Evolutionary conservation across 2,113 vertebrate species (phyloP).

Genomic region (Misgurnus mizolepis): DNA sequence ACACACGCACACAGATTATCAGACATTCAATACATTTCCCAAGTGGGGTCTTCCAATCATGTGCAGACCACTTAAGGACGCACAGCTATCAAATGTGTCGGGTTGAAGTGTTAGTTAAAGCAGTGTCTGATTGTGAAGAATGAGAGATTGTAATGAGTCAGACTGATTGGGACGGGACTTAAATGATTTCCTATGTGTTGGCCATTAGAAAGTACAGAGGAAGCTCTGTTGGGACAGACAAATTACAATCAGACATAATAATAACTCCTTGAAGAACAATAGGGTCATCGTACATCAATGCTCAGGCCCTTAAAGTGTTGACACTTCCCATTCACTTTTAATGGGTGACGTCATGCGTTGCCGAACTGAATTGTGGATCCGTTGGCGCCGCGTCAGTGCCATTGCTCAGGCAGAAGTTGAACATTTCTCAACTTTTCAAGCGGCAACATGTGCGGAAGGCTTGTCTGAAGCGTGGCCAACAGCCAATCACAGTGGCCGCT

Average conservation of each 20-base stretch:
- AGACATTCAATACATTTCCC: conserved; percentile 12
- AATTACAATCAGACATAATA: neutral
- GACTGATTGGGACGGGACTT: neutral
- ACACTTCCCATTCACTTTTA: no score
- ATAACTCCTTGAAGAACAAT: neutral
- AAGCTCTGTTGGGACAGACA: neutral
- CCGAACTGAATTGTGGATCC: no score
- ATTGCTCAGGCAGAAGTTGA: no score
- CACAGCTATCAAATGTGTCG: conserved; percentile 8
- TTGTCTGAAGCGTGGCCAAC: no score
- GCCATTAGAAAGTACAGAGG: neutral
- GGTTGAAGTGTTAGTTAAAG: conserved; percentile 29
- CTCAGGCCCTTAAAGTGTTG: no score
- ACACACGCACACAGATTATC: neutral
- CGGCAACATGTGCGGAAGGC: no score
- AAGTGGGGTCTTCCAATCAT: conserved; percentile 32
- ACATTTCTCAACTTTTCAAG: no score
- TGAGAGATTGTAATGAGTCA: conserved; percentile 12
- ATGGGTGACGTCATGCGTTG: no score
- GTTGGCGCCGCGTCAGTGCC: no score
- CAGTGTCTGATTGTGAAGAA: conserved; percentile 10
- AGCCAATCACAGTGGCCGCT: no score
- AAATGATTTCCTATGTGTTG: neutral
- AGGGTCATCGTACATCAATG: no score
- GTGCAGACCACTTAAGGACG: conserved; percentile 18